A percentile compares a stretch with the other conserved stretches of the same genome.
phyloP scores from a whole-genome alignment of 2,888 invertebrate species.

The Apodemia zela region DNA sequence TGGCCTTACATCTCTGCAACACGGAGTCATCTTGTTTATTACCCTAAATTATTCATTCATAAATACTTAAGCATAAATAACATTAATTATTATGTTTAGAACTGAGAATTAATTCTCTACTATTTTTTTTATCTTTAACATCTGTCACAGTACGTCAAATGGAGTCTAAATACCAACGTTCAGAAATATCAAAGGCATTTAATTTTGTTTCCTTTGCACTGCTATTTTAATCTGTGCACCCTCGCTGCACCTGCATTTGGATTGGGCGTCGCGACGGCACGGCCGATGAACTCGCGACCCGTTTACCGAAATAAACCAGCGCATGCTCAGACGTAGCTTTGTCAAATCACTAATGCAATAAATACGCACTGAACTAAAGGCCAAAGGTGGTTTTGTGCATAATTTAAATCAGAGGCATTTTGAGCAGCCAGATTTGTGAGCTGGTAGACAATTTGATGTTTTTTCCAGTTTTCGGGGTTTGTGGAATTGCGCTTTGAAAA shows the following conservation, averaged over 20 bases:
- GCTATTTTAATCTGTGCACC: constrained; percentile 35
- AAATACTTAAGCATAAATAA: too few relatives aligned
- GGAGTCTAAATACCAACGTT: constrained; percentile 18
- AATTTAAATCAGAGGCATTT: constrained; percentile 13
- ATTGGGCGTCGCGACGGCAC: constrained; percentile 69
- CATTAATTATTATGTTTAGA: not conserved
- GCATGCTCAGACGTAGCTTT: constrained; percentile 32
- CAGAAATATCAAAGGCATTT: constrained; percentile 32
- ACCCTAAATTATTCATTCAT: too few relatives aligned
- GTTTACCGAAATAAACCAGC: constrained; percentile 71
- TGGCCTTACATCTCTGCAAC: too few relatives aligned
- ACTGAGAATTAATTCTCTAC: not conserved
- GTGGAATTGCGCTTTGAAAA: not conserved
- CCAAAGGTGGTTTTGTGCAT: constrained; percentile 21
- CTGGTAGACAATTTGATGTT: not conserved
- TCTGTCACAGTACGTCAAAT: constrained; percentile 13
- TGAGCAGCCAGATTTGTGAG: not conserved
- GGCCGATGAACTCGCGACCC: constrained; percentile 70
- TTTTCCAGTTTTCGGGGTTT: not conserved
- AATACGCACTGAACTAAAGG: constrained; percentile 19
- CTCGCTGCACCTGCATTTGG: constrained; percentile 62
- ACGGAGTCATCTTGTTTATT: too few relatives aligned
- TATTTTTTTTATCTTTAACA: constrained; percentile 4
- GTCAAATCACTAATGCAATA: constrained; percentile 24
- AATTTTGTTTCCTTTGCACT: constrained; percentile 30